A percentile compares a stretch with the other conserved stretches of the same genome.
These are phyloP conservation scores for Cryptotermes secundus DNA, from an alignment of 1,140 invertebrate genomes.

Conservation along the genomic window DNA sequence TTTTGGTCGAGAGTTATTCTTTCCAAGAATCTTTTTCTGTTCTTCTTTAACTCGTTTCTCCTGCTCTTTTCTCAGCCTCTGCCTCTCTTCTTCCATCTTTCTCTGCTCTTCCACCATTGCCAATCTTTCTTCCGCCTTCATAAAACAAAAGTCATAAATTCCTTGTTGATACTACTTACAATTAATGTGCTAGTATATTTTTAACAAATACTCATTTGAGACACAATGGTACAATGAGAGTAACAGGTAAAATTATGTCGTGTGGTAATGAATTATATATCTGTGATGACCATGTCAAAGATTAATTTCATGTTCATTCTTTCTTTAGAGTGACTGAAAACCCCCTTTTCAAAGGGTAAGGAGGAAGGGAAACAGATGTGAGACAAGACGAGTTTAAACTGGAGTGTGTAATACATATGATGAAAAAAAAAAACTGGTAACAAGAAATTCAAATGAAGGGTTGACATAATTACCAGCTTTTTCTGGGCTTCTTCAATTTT, in stretches of 20 bases:
- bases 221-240: too few species aligned
- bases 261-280: too few species aligned
- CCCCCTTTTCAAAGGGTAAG: too few species aligned
- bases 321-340: too few species aligned
- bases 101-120: slow-evolving; percentile 96
- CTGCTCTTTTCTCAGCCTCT: slow-evolving; percentile 88
- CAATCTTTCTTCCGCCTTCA: slow-evolving; percentile 91
- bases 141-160: slow-evolving; percentile 30
- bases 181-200: too few species aligned
- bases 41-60: slow-evolving; percentile 90
- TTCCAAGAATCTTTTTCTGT: slow-evolving; percentile 95
- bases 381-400: too few species aligned
- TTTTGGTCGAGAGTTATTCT: slow-evolving; percentile 95
- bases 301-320: too few species aligned
- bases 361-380: too few species aligned
- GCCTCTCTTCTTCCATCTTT: slow-evolving; percentile 92
- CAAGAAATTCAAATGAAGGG: not conserved
- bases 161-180: not conserved
- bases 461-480: slow-evolving; percentile 74
- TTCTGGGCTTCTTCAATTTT: slow-evolving; percentile 96
- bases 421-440: slow-evolving; percentile 34
- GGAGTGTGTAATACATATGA: slow-evolving; percentile 4
- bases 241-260: too few species aligned
- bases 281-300: too few species aligned
- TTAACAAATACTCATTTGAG: too few species aligned